Percentiles rank a stretch among this genome's conserved stretches.
phyloP scores from a whole-genome alignment of 2,888 invertebrate species.

The Eupeodes luniger region DNA sequence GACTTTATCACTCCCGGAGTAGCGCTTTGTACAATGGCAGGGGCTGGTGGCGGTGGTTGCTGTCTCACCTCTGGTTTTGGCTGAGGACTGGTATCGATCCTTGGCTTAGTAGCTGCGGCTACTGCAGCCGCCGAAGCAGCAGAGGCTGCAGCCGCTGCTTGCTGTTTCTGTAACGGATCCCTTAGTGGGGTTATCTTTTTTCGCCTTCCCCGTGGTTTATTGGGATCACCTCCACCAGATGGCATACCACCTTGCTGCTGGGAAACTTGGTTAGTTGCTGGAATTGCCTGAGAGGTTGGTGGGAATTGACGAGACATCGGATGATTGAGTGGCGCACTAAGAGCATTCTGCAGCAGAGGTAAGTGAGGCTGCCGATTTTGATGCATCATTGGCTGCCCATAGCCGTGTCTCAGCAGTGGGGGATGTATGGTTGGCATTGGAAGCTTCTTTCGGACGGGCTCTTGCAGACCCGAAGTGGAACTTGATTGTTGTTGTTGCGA shows the following conservation, averaged over 20 bases:
- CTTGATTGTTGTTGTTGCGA: slow-evolving; percentile 74
- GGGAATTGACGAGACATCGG: slow-evolving; percentile 78
- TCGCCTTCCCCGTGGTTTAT: slow-evolving; percentile 83
- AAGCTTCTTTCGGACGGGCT: slow-evolving; percentile 82
- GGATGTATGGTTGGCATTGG: slow-evolving; percentile 84
- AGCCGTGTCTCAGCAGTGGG: slow-evolving; percentile 82
- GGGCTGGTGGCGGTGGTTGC: slow-evolving; percentile 1
- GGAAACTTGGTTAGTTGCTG: slow-evolving; percentile 51
- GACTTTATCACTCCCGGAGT: slow-evolving; percentile 77
- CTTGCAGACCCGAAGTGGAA: slow-evolving; percentile 83
- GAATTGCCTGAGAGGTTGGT: slow-evolving; percentile 67
- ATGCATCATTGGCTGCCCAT: slow-evolving; percentile 80
- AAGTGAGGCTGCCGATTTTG: slow-evolving; percentile 78
- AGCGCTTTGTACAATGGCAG: slow-evolving; percentile 39
- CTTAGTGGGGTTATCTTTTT: slow-evolving; percentile 84
- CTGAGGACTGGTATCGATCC: slow-evolving; percentile 5
- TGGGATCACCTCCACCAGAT: slow-evolving; percentile 41
- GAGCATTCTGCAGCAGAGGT: slow-evolving; percentile 81
- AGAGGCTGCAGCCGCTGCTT: slow-evolving; percentile 85
- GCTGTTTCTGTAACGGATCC: slow-evolving; percentile 84
- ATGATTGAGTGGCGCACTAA: slow-evolving; percentile 82
- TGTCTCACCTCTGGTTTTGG: slow-evolving; percentile 42
- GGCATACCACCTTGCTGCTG: slow-evolving; percentile 61
- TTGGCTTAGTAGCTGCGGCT: slow-evolving; percentile 63
- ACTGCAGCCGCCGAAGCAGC: slow-evolving; percentile 80